Conservation (phyloP, 2,113 vertebrate genomes). For the Gorsachius goisagi region DNA sequence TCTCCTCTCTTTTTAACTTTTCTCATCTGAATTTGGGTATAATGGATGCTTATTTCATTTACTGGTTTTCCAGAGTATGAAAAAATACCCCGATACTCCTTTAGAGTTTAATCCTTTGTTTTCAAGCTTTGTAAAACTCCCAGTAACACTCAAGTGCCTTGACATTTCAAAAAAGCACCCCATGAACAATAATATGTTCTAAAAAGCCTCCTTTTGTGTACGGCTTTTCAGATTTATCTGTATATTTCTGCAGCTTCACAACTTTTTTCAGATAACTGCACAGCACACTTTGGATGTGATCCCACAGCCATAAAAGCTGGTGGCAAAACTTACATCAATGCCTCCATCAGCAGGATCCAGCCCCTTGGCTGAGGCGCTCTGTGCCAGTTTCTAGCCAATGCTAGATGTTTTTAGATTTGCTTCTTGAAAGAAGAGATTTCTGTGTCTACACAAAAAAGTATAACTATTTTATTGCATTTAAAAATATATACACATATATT, state of each 20-base stretch:
- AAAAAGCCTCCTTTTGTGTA: background rate
- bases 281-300: background rate
- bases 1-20: background rate
- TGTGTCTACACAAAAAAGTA: background rate
- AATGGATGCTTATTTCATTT: background rate
- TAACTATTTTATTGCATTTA: background rate
- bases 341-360: background rate
- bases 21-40: background rate
- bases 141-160: background rate
- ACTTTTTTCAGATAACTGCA: background rate
- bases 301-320: background rate
- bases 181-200: background rate
- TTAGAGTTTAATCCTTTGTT: slow-evolving; percentile 11
- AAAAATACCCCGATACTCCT: background rate
- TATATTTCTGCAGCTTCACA: background rate
- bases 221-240: background rate
- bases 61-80: background rate
- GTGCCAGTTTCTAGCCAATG: background rate
- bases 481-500: background rate
- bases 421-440: background rate
- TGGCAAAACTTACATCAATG: background rate
- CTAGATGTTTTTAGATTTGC: background rate
- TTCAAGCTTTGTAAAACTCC: slow-evolving; percentile 21
- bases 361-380: accelerated
- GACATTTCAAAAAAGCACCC: background rate